Conservation (phyloP, 2,113 vertebrate genomes). For the Ursus arctos region DNA sequence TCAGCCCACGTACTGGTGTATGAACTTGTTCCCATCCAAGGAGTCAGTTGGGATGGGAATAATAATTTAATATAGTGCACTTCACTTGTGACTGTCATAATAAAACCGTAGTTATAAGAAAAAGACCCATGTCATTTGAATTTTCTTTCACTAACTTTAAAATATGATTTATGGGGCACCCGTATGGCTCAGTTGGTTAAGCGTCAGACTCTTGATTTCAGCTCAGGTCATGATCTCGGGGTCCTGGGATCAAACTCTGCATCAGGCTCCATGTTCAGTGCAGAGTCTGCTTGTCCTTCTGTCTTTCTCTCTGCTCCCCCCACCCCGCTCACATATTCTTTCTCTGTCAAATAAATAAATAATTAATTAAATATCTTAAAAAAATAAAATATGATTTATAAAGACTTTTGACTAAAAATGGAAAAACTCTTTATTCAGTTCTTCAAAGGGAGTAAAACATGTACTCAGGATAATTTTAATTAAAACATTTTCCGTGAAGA, state of each 20-base stretch:
- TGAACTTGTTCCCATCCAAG: not conserved
- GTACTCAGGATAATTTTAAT: conserved; percentile 44
- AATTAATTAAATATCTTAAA: no score
- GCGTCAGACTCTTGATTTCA: no score
- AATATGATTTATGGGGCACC: not conserved
- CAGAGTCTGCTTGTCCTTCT: no score
- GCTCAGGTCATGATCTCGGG: no score
- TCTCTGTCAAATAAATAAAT: no score
- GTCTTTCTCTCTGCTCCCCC: no score
- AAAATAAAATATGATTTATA: conserved; percentile 29
- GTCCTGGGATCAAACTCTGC: no score
- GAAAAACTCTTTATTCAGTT: not conserved
- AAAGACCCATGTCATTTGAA: conserved; percentile 53
- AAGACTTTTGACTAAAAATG: conserved; percentile 56
- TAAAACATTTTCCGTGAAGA: conserved; percentile 1
- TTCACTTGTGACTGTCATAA: conserved; percentile 18
- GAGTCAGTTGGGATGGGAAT: conserved; percentile 13
- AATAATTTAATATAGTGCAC: conserved; percentile 55
- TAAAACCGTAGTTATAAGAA: conserved; percentile 47
- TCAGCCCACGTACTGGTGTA: not conserved
- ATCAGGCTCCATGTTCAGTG: no score
- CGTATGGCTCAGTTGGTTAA: no score
- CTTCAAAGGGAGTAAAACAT: not conserved
- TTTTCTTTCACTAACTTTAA: conserved; percentile 56
- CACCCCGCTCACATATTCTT: no score